Percentiles rank a stretch among this genome's conserved stretches.
Evolutionary conservation across 2,797 vertebrate species (phyloP).

Genomic region (Ptychobarbus kaznakovi): DNA sequence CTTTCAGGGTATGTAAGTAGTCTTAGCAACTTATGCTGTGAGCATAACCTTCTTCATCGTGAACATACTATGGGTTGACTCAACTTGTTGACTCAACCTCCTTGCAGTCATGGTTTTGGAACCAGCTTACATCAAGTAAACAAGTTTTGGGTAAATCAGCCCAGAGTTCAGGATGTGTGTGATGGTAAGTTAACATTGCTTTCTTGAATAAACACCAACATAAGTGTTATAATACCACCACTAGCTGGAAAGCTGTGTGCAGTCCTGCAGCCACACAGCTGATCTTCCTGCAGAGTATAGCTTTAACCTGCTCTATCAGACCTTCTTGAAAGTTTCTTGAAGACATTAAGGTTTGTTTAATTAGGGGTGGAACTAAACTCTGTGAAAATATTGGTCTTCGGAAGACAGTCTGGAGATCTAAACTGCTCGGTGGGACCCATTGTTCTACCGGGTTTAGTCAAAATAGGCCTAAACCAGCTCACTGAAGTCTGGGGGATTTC

Average conservation of each 20-base stretch:
- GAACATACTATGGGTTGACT: neutral
- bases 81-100: neutral
- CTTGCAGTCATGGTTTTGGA: neutral
- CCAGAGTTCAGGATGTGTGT: neutral
- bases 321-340: neutral
- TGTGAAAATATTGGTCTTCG: neutral
- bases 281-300: neutral
- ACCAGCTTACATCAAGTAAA: neutral
- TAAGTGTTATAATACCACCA: neutral
- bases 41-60: neutral
- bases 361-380: neutral
- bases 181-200: neutral
- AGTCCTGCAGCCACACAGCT: neutral
- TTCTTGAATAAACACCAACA: neutral
- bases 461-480: neutral
- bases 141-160: neutral
- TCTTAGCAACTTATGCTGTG: neutral
- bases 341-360: neutral
- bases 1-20: neutral
- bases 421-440: neutral
- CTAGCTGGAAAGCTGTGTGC: neutral
- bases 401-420: neutral
- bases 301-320: neutral
- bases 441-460: neutral
- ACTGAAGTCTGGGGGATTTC: neutral